Base-by-base conservation (phyloP, 2,113 vertebrate species). In the Hirundichthys speculiger region DNA sequence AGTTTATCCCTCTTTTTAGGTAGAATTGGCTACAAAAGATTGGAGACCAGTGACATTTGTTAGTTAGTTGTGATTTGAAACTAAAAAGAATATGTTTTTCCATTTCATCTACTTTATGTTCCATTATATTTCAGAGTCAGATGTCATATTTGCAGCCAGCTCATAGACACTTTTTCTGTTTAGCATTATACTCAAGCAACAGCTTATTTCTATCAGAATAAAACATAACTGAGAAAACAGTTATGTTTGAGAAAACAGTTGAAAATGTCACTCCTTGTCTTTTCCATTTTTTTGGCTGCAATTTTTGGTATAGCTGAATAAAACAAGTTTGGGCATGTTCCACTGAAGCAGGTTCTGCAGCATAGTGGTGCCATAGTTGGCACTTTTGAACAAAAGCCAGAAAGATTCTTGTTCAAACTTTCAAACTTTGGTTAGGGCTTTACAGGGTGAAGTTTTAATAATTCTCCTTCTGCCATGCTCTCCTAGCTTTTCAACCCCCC, bases 281-380 rank as follows among this genome's bases (percentile, higher is more conserved):
- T n/a, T 50, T 18, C 20, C 4, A 2, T 3, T 39, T 9, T n/a
- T 25, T 11, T 13, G 34, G 15, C n/a, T 65, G 1, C 10, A 9
- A 9, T 38, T 1, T 10, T 25, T 49, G 21, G 20, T 45, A 39
- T 7, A n/a, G 13, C n/a, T 61, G 16, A 55, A 55, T 25, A 34
- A 16, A 12, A 46, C 72, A 55, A 41, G 68, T 55, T 61, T 39
- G 19, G 21, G 46, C 58, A 39, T 24, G 55, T n/a, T 21, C 27
- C 34, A 34, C 40, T 38, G 15, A 43, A 38, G 59, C 49, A 40
- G 21, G 59, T 40, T 49, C 7, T 62, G 10, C 30, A 38, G 30
- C 19, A n/a, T 22, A 12, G 11, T 19, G 12, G 24, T 49, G 58
- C 30, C 11, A 10, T 5, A 12, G 40, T 13, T 27, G 40, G 16